Evolutionary conservation across 2,888 invertebrate species (phyloP).

Genomic region (Acanthosoma haemorrhoidale): DNA sequence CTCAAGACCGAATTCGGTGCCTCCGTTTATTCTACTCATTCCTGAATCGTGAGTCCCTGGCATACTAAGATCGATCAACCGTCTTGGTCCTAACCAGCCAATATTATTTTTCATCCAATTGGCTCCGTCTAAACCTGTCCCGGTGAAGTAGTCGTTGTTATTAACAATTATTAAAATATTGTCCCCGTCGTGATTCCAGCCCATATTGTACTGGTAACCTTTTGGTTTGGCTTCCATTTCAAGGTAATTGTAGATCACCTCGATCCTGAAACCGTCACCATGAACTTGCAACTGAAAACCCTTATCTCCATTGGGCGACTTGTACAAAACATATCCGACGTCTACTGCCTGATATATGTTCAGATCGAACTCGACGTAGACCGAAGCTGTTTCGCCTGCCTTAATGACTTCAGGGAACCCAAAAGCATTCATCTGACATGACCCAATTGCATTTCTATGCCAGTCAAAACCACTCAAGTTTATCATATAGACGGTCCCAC

Average conservation of each 20-base stretch:
- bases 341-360: background rate
- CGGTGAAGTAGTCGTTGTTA: background rate
- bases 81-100: background rate
- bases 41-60: background rate
- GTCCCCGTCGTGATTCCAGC: background rate
- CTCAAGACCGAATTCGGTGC: background rate
- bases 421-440: background rate
- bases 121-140: background rate
- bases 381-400: background rate
- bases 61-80: background rate
- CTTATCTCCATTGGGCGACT: background rate
- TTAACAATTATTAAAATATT: background rate
- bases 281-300: background rate
- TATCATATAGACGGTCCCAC: background rate
- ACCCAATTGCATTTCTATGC: too few species aligned
- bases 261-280: background rate
- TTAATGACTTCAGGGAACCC: background rate
- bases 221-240: background rate
- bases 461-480: background rate
- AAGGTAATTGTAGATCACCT: background rate
- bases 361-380: background rate
- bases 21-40: background rate
- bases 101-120: constrained; percentile 6
- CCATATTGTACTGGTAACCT: background rate
- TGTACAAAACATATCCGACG: background rate